phyloP scores from a whole-genome alignment of 2,797 vertebrate species.

The Lagothrix lagotricha region DNA sequence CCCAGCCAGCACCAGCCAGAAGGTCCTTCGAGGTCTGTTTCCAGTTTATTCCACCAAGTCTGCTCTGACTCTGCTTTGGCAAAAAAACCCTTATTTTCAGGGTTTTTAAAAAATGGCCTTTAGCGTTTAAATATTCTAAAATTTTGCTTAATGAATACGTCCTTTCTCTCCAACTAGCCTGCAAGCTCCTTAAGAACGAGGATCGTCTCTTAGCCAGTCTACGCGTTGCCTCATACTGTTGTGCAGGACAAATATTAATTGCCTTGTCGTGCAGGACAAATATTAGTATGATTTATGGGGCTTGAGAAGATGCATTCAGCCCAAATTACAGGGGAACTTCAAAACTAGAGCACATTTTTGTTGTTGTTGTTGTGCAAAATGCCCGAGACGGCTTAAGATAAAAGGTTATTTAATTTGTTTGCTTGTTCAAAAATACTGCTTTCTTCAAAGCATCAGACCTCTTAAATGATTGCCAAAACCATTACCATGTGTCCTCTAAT shows the following conservation, averaged over 20 bases:
- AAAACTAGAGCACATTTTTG: background rate
- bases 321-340: background rate
- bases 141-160: background rate
- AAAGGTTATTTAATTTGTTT: background rate
- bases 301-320: background rate
- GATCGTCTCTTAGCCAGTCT: background rate
- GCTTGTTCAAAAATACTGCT: background rate
- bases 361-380: background rate
- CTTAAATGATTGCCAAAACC: background rate
- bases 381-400: background rate
- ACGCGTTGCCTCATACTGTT: background rate
- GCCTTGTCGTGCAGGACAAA: background rate
- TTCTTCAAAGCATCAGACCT: background rate
- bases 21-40: background rate
- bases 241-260: background rate
- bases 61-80: background rate
- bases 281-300: background rate
- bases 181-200: background rate
- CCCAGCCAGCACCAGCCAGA: background rate
- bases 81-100: background rate
- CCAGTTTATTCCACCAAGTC: background rate
- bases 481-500: background rate
- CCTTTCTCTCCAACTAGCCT: background rate
- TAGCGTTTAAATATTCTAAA: background rate
- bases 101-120: background rate